Evolutionary conservation across 37 sponge, comb jelly and placozoan genomes (phyloP).

Genomic region (Halichondria panicea): DNA sequence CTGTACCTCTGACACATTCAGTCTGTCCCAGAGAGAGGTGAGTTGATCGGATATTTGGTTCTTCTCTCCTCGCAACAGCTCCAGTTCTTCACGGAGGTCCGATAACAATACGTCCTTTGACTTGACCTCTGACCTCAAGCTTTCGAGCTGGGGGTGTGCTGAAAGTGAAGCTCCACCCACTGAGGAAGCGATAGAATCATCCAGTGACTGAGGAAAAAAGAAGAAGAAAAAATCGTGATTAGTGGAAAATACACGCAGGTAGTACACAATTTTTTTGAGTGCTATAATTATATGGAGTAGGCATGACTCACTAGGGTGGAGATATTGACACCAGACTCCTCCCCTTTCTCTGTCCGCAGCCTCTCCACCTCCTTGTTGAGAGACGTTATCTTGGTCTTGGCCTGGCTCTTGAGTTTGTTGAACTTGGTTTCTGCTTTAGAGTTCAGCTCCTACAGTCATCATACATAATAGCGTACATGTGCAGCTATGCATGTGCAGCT

Average conservation of each 20-base stretch:
- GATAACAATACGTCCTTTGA: background rate
- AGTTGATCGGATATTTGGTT: background rate
- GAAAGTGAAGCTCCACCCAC: background rate
- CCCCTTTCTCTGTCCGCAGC: conserved; percentile 34
- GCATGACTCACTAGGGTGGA: conserved; percentile 4
- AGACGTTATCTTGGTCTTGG: conserved; percentile 57
- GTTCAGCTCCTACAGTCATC: conserved; percentile 62
- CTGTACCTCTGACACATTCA: conserved; percentile 43
- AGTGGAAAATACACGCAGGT: background rate
- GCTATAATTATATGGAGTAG: background rate
- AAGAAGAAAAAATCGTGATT: background rate
- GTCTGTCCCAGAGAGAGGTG: conserved; percentile 4
- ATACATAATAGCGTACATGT: too few relatives aligned
- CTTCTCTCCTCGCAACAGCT: background rate
- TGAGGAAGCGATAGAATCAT: conserved; percentile 14
- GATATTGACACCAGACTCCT: background rate
- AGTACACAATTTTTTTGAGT: background rate
- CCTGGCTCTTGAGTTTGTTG: conserved; percentile 61
- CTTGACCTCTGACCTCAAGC: background rate
- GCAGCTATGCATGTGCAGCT: too few relatives aligned
- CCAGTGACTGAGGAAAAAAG: conserved; percentile 21
- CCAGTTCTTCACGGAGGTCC: background rate
- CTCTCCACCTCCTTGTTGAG: conserved; percentile 56
- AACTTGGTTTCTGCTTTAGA: conserved; percentile 66
- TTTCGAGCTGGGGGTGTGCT: background rate